Conservation (phyloP, 2,797 vertebrate genomes). For the Potorous gilbertii region DNA sequence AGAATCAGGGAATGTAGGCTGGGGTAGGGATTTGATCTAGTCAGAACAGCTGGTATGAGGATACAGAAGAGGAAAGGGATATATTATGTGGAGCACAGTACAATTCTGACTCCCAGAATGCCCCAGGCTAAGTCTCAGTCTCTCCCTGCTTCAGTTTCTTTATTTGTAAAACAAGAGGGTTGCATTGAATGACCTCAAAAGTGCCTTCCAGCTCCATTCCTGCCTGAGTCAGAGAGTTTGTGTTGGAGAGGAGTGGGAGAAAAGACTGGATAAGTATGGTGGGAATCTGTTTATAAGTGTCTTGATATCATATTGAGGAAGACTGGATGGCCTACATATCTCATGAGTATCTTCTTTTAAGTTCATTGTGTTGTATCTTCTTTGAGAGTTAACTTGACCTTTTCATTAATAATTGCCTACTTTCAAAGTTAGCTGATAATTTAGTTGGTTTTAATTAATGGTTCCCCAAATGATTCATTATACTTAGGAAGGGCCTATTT, state of each 20-base stretch:
- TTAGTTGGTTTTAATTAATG: slow-evolving; percentile 53
- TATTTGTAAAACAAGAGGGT: neutral
- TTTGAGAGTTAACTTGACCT: slow-evolving; percentile 44
- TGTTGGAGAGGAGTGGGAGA: neutral
- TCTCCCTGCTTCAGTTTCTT: slow-evolving; percentile 50
- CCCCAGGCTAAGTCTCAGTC: neutral
- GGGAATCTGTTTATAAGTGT: neutral
- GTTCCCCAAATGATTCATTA: slow-evolving; percentile 46
- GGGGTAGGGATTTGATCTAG: neutral
- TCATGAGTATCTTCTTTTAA: slow-evolving; percentile 17
- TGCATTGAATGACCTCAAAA: neutral
- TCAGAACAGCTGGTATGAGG: neutral
- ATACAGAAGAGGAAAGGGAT: neutral
- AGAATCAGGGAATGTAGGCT: neutral
- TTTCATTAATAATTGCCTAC: slow-evolving; percentile 59
- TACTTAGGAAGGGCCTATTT: slow-evolving; percentile 17
- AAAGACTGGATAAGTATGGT: neutral
- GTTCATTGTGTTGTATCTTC: slow-evolving; percentile 26
- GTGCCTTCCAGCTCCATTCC: neutral
- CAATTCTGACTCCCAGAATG: neutral
- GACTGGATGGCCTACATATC: neutral
- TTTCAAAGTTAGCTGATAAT: slow-evolving; percentile 61
- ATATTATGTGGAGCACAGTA: neutral
- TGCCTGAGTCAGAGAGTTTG: neutral
- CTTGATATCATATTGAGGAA: neutral